Conservation (phyloP, 2,113 vertebrate genomes). For the Hucho hucho region DNA sequence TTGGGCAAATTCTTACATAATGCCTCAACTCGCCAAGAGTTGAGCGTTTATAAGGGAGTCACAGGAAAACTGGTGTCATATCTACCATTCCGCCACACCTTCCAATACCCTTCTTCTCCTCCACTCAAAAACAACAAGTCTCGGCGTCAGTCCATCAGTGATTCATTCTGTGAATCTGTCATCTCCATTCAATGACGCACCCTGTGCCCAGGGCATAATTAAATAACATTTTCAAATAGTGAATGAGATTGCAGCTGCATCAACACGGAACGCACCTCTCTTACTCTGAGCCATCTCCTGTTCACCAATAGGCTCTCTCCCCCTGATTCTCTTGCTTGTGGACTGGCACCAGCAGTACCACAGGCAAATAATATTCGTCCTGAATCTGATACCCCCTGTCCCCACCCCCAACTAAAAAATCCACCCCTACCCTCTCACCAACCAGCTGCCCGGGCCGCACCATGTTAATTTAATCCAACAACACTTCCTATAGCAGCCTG, state of each 20-base stretch:
- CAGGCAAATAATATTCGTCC: neutral
- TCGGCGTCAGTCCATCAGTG: slow-evolving; percentile 53
- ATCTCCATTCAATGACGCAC: slow-evolving; percentile 56
- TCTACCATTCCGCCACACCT: neutral
- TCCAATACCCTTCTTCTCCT: slow-evolving; percentile 29
- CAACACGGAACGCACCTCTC: neutral
- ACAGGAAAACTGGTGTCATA: slow-evolving; percentile 30
- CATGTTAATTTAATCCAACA: slow-evolving; percentile 78
- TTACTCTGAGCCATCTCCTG: neutral
- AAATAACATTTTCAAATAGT: slow-evolving; percentile 28
- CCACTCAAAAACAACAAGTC: slow-evolving; percentile 35
- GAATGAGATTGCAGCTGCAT: slow-evolving; percentile 45
- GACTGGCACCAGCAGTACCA: neutral
- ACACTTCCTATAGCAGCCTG: slow-evolving; percentile 81
- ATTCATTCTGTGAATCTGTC: slow-evolving; percentile 58
- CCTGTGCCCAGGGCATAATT: slow-evolving; percentile 47
- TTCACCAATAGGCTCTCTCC: neutral
- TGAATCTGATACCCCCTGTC: slow-evolving; percentile 5
- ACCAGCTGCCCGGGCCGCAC: slow-evolving; percentile 50
- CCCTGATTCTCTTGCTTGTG: neutral
- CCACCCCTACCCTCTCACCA: slow-evolving; percentile 39
- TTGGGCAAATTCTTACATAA: slow-evolving; percentile 21
- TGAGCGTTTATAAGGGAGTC: slow-evolving; percentile 39
- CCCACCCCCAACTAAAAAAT: slow-evolving; percentile 18
- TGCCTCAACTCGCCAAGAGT: slow-evolving; percentile 28